Percentiles rank a stretch among this genome's conserved stretches.
phyloP scores from a whole-genome alignment of 37 sponge, comb jelly and placozoan genomes.

The Hexactinellida sp. region DNA sequence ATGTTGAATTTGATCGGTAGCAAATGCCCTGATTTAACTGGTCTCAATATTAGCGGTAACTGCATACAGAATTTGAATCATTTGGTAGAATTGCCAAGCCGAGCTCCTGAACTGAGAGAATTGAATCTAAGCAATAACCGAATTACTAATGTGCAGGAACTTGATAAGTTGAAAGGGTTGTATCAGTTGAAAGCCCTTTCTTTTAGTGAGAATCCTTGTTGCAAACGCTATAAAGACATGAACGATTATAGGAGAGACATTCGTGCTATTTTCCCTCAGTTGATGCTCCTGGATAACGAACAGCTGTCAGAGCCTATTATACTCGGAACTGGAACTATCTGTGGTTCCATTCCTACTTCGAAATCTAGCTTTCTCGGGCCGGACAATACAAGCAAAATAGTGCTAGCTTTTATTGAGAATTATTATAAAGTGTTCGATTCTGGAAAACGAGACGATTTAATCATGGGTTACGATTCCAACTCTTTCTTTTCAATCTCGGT shows the following conservation, averaged over 20 bases:
- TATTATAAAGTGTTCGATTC: conserved; percentile 8
- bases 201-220: not conserved
- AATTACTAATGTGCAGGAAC: not conserved
- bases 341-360: not conserved
- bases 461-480: conserved; percentile 12
- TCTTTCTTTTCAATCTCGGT: not conserved
- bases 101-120: not conserved
- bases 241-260: not conserved
- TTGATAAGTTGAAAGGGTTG: not conserved
- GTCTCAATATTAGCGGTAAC: not conserved
- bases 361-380: conserved; percentile 1
- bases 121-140: not conserved
- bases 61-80: not conserved
- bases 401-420: conserved; percentile 9
- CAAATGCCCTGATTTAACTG: not conserved
- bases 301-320: conserved; percentile 1
- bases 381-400: not conserved
- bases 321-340: not conserved
- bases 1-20: conserved; percentile 1
- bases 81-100: not conserved
- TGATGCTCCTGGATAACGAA: not conserved
- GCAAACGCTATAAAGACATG: not conserved
- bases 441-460: conserved; percentile 14
- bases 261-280: not conserved
- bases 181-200: not conserved